Evolutionary conservation across 2,888 invertebrate genomes (phyloP), one percentile per base, ranked within the genome.

Genomic region (Troglohyphantes excavatus): DNA sequence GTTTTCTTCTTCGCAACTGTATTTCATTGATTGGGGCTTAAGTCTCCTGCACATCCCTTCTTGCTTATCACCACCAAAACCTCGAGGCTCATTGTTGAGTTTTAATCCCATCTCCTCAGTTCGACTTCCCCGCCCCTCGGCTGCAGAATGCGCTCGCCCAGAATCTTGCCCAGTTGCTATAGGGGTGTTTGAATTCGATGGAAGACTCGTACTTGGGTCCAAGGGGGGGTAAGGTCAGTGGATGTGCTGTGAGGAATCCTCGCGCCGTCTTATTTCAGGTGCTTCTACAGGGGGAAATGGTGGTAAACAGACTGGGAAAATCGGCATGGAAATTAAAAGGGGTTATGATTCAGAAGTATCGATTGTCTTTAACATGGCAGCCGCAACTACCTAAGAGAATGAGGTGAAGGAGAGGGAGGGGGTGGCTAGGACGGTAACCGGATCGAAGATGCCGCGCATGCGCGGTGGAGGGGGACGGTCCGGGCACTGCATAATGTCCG

Each of bases 401-500:
- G 82, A 53, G 67, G 59, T 23, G 65, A 76, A 23, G 72, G 59
- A 27, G 46, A 43, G 19, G 26, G 59, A 59, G 70, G 70, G 59
- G 46, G 79, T 68, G 19, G n/a, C n/a, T n/a, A 63, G 83, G 76
- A 61, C 67, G 76, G 88, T 82, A 89, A 89, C 82, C 82, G 88
- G 88, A 89, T 89, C 88, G 88, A 89, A 89, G 75, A 43, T 46
- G 43, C 68, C 39, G 70, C 88, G 88, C 88, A 89, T 82, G 88
- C 88, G 82, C 82, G 65, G 7, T 29, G 21, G 3, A 3, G 21
- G 53, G 67, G 63, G 82, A 89, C 75, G 76, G 88, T 89, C 88
- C 88, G 88, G 88, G 88, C 88, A 89, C 88, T 89, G 88, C 88
- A 89, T 83, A 89, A 89, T 89, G 88, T 81, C 88, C 68, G 88